Evolutionary conservation across 2,113 vertebrate genomes (phyloP).

Genomic region (Chloropsis hardwickii): DNA sequence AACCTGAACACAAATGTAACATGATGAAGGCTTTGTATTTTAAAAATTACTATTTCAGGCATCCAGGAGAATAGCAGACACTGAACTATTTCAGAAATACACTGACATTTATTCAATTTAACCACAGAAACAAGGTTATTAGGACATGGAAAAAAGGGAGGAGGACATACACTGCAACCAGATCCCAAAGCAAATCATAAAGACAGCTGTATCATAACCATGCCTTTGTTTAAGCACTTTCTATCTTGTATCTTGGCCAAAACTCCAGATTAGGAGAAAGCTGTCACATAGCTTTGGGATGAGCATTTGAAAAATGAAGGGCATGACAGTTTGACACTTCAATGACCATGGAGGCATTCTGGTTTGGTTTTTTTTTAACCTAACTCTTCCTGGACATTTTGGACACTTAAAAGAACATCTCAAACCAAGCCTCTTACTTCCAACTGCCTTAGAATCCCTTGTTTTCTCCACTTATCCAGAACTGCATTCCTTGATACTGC

Average conservation of each 20-base stretch:
- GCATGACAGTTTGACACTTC: not conserved
- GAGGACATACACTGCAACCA: not conserved
- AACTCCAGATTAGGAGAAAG: not conserved
- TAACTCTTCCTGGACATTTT: not conserved
- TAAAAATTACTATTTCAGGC: not conserved
- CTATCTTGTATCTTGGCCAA: not conserved
- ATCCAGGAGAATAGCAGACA: not conserved
- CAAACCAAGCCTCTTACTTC: not conserved
- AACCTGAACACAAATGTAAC: not conserved
- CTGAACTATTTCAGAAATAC: not conserved
- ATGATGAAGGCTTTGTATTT: not conserved
- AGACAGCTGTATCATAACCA: not conserved
- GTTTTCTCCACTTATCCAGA: not conserved
- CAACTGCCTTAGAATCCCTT: not conserved
- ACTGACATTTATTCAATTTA: not conserved
- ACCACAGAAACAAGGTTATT: not conserved
- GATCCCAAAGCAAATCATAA: not conserved
- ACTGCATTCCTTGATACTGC: not conserved
- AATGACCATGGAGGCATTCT: accelerated
- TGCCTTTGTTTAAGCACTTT: not conserved
- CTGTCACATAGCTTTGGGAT: not conserved
- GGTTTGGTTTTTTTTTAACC: not conserved
- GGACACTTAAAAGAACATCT: not conserved
- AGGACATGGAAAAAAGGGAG: not conserved
- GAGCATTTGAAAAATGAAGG: not conserved